Percentiles rank a stretch among this genome's conserved stretches.
Evolutionary conservation across 2,113 vertebrate genomes (phyloP).

Genomic region (Donacobius atricapilla): DNA sequence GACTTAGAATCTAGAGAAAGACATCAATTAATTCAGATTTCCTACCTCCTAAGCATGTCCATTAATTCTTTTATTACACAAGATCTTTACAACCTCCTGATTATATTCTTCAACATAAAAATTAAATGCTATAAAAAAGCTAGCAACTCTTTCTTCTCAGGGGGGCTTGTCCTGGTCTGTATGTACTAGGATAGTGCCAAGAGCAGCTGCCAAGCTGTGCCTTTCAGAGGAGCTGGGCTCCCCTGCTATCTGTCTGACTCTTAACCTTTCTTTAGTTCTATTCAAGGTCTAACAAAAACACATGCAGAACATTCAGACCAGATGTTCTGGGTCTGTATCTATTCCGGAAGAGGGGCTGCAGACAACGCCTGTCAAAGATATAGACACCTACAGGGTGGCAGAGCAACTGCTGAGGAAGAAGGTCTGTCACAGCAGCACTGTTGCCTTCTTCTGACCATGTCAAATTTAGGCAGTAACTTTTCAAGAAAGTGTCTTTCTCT

Average conservation of each 20-base stretch:
- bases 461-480: not conserved
- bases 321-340: not conserved
- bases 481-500: not conserved
- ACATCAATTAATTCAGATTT: not conserved
- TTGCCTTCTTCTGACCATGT: not conserved
- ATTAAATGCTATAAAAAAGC: not conserved
- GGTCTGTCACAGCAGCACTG: not conserved
- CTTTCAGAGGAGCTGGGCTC: not conserved
- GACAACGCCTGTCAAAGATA: not conserved
- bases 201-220: not conserved
- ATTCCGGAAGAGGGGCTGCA: not conserved
- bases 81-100: not conserved
- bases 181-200: no score
- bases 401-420: not conserved
- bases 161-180: accelerated
- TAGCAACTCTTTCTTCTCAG: not conserved
- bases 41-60: not conserved
- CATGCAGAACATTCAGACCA: not conserved
- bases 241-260: not conserved
- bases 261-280: not conserved
- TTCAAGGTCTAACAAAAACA: not conserved
- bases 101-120: not conserved
- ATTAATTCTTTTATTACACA: not conserved
- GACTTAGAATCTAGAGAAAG: not conserved
- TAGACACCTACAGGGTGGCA: not conserved